Base-by-base conservation (phyloP, 2,888 invertebrate species). In the Melinopterus prodromus region DNA sequence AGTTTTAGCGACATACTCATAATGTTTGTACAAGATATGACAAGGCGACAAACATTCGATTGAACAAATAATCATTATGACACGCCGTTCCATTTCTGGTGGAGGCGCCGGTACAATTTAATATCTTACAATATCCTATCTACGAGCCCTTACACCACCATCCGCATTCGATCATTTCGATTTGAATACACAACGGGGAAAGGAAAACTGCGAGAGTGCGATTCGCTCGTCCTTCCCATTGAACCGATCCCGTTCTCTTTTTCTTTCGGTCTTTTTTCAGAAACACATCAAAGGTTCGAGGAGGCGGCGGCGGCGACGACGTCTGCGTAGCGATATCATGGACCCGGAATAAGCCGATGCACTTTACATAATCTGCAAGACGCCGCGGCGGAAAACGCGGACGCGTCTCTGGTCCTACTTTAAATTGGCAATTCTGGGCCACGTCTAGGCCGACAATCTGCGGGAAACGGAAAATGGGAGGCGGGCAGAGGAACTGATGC, bases 151-250 rank as follows among this genome's bases (percentile, higher is more conserved):
- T 53, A 53, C 53, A 53, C 7, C 53, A 7, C 53, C 9, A 53
- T 53, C 53, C 53, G 12, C 53, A 53, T 53, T 53, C 53, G 53
- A 53, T 53, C 53, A 53, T 53, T 53, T 53, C 53, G 53, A 53
- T 53, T 53, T 53, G 53, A 53, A 53, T 53, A 53, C 53, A 53
- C 53, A 53, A 53, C 53, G 53, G 53, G 3, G 53, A 53, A 53
- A 53, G 53, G 81, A 37, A 74, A 74, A 74, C 74, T 74, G 7
- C 6, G 37, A 16, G 12, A 35, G 74, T 15, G 36, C 74, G 37
- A 74, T 74, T 36, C 35, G 35, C 36, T 35, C 74, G 94, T 94
- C 9, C 92, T 93, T 81, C 93, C 94, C 0, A 88, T 94, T 6
- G 91, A 92, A 53, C 9, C 53, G 53, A 53, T 53, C 53, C 2